Percentiles rank a stretch among this genome's conserved stretches.
Conservation (phyloP, 2,888 invertebrate genomes). For the Drosophila helvetica region DNA sequence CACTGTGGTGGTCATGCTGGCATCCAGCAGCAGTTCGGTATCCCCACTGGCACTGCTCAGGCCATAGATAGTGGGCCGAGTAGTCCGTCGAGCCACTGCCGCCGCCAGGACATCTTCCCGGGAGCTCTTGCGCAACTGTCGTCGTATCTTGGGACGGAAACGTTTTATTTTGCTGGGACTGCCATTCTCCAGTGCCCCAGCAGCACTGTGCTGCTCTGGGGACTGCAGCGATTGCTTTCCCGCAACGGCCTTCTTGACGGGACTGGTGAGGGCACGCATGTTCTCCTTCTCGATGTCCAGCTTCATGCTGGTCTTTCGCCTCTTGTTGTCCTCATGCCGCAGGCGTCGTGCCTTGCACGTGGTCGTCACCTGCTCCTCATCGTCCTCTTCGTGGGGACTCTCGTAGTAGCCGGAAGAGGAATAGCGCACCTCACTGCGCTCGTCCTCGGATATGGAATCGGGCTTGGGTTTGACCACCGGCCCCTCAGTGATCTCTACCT, state of each 20-base stretch:
- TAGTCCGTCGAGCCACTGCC: slow-evolving; percentile 63
- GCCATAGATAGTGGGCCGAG: slow-evolving; percentile 59
- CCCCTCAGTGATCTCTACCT: slow-evolving; percentile 14
- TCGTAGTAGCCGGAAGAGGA: slow-evolving; percentile 91
- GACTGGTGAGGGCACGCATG: slow-evolving; percentile 85
- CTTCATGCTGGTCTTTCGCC: slow-evolving; percentile 90
- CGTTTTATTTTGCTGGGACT: slow-evolving; percentile 84
- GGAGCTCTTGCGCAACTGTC: slow-evolving; percentile 81
- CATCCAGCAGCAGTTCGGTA: slow-evolving; percentile 77
- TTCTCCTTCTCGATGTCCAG: slow-evolving; percentile 88
- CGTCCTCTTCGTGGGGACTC: slow-evolving; percentile 88
- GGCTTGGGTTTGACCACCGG: slow-evolving; percentile 83
- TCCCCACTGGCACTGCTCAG: slow-evolving; percentile 66
- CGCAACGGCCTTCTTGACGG: slow-evolving; percentile 77
- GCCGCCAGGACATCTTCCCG: slow-evolving; percentile 77
- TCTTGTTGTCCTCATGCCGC: slow-evolving; percentile 89
- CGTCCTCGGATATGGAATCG: slow-evolving; percentile 88
- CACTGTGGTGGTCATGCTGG: slow-evolving; percentile 56
- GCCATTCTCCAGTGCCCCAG: slow-evolving; percentile 67
- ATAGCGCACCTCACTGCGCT: slow-evolving; percentile 88
- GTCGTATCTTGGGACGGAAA: slow-evolving; percentile 83
- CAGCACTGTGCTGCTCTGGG: slow-evolving; percentile 73
- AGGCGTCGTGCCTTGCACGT: slow-evolving; percentile 74
- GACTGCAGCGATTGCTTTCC: slow-evolving; percentile 58
- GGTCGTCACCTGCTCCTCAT: slow-evolving; percentile 64